Base-by-base conservation (phyloP, 1,140 invertebrate species). In the Lucilia sericata region DNA sequence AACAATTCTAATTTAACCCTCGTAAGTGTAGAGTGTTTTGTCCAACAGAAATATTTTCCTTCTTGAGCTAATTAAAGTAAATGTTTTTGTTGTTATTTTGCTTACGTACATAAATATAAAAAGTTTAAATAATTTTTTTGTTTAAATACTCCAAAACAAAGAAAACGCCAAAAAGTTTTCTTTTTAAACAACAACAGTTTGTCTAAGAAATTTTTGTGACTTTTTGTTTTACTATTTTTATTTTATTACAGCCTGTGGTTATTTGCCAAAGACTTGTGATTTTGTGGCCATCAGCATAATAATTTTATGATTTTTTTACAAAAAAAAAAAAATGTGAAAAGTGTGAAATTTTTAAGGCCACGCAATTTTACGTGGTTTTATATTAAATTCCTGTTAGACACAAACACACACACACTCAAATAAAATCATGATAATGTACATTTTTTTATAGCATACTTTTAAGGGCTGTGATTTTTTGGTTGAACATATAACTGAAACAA, bases 221-320 rank as follows among this genome's bases (percentile, higher is more conserved):
- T 47, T 25, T 49, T 51, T 42, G 12, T 34, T 21, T 42, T 30
- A 30, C 25, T 30, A 30, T 30, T 42, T 42, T 42, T 8, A 8
- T 42, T 42, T 42, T 36, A 36, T 78, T 78, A 78, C 36, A 7
- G 76, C 76, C 76, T 47, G 42, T 30, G 42, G 76, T 80, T 80
- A 49, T 80, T 80, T 80, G 76, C 76, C 14, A 78, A 47, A 49
- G 42, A 21, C 5, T 51, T 19, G 25, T 30, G n/a, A 49, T 80
- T 80, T 42, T 42, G 47, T 80, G 42, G 76, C 76, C 76, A 80
- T 80, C 76, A 80, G 21, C 76, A 80, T 80, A 80, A 80, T 80
- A 49, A 70, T 78, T 80, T 80, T 80, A 80, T 80, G 76, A 80
- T 80, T 78, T 70, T 80, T 80, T 30, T 30, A 2, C 3, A 1